These are phyloP conservation scores for Enteromius afrohamiltoni DNA, from an alignment of 2,797 vertebrate genomes.

Conservation along the genomic window DNA sequence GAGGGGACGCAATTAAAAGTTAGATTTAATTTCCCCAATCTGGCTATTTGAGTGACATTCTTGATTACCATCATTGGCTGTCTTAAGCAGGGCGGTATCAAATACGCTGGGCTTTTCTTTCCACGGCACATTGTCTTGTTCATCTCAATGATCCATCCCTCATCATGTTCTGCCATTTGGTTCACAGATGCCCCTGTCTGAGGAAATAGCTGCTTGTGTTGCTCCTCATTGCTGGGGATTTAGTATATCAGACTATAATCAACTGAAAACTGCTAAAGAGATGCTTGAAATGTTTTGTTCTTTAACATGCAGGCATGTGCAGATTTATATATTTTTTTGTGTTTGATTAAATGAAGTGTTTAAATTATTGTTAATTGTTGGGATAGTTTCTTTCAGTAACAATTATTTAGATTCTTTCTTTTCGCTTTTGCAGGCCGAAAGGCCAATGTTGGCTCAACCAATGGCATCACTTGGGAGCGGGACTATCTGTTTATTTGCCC, in stretches of 20 bases:
- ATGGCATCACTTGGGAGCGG: not conserved
- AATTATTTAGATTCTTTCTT: not conserved
- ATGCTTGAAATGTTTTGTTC: not conserved
- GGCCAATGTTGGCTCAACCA: not conserved
- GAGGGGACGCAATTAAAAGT: conserved; percentile 55
- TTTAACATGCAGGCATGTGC: not conserved
- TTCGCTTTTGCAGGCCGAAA: not conserved
- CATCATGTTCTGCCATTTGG: conserved; percentile 60
- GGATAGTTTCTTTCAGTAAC: not conserved
- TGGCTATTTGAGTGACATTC: conserved; percentile 54
- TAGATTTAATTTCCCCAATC: conserved; percentile 46
- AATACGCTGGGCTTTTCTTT: conserved; percentile 43
- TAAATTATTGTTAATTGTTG: not conserved
- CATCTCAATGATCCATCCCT: conserved; percentile 52
- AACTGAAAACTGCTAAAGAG: conserved; percentile 18
- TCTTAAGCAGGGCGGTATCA: conserved; percentile 39
- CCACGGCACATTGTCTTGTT: conserved; percentile 47
- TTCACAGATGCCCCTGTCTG: conserved; percentile 57
- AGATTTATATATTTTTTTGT: not conserved
- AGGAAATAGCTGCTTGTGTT: conserved; percentile 50
- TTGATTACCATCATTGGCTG: conserved; percentile 53
- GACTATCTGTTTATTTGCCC: not conserved
- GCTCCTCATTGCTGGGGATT: conserved; percentile 28
- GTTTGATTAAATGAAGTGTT: not conserved
- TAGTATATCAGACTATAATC: conserved; percentile 30